Base-by-base conservation (phyloP, 1,140 invertebrate species). In the Ips typographus region DNA sequence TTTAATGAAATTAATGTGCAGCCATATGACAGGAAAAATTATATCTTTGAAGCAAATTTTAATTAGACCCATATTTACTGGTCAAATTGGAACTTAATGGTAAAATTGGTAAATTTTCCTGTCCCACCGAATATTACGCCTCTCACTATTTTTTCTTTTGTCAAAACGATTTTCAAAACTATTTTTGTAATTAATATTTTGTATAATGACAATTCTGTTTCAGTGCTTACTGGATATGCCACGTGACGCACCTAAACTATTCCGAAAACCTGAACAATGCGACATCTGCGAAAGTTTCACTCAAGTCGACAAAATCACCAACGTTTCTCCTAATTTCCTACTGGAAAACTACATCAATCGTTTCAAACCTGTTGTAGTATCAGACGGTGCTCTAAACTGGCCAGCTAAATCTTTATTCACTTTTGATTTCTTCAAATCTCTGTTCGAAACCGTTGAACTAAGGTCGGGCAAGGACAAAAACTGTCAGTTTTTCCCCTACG, bases 401-500 rank as follows among this genome's bases (percentile, higher is more conserved):
- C 88, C 86, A 39, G 93, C 94, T 3, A 80, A 86, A 65, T 73
- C 85, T 36, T 82, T 85, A 53, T 89, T 89, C 72, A 87, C 85
- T 72, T 96, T 90, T 77, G 79, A 87, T 44, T 96, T 93, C 79
- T 94, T 96, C 76, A 90, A 90, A 72, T 79, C 88, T 2, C 81
- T 96, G 41, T 96, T 95, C 74, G 73, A 80, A 38, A 81, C 82
- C 58, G 78, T 78, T 2, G 83, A 83, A 67, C 82, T 86, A 73
- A 84, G 87, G 1, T 80, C 81, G 58, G 81, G 79, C 66, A 61
- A 77, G 55, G 83, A 82, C 49, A 81, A 81, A 43, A 85, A 87
- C 59, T 98, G 95, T 74, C 95, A 96, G 78, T 98, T 96, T 80
- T 94, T 97, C 77, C 91, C 93, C 0, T 98, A 97, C 78, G 89